Conservation (phyloP, 2,797 vertebrate genomes). For the Coracias cyanogaster region DNA sequence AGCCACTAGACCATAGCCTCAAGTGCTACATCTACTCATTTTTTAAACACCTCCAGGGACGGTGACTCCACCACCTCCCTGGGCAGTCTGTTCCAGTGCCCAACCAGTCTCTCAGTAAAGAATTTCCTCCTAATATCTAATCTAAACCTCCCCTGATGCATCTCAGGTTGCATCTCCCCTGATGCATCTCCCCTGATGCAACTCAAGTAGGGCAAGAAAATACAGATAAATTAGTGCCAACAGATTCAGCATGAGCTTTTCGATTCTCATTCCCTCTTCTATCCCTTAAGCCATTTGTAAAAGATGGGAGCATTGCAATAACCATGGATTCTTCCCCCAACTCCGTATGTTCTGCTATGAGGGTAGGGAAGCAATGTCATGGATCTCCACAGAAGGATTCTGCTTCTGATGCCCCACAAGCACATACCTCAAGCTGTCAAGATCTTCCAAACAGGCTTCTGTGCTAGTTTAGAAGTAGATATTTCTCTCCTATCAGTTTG, state of each 20-base stretch:
- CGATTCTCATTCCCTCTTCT: not conserved
- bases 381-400: not conserved
- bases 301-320: not conserved
- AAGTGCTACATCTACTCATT: no score
- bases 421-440: not conserved
- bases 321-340: not conserved
- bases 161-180: no score
- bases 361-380: not conserved
- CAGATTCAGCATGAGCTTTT: not conserved
- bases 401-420: not conserved
- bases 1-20: no score
- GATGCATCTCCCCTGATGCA: no score
- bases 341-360: rapidly evolving
- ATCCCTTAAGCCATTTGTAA: not conserved
- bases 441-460: not conserved
- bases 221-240: not conserved
- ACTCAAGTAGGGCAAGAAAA: not conserved
- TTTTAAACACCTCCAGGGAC: no score
- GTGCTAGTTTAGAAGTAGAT: not conserved
- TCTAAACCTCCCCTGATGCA: no score
- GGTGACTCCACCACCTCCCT: no score
- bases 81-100: no score
- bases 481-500: not conserved
- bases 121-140: no score
- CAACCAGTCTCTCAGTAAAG: no score